Conservation (phyloP, 2,113 vertebrate genomes). For the Clarias gariepinus region DNA sequence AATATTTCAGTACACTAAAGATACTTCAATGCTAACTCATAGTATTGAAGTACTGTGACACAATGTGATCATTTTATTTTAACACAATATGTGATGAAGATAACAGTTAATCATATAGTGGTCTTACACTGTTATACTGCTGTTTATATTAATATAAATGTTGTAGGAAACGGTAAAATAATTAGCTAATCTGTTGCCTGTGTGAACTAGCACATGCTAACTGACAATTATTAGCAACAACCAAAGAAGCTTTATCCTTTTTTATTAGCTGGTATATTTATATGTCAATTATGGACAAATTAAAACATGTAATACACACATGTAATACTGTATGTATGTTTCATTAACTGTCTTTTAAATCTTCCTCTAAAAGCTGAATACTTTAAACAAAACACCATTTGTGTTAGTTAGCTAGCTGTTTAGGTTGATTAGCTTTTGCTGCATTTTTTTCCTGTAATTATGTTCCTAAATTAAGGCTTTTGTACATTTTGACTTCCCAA, state of each 20-base stretch:
- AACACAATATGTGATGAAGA: background rate
- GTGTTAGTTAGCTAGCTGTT: background rate
- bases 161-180: background rate
- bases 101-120: background rate
- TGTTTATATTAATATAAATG: background rate
- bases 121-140: background rate
- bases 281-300: background rate
- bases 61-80: background rate
- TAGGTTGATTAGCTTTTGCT: background rate
- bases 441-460: background rate
- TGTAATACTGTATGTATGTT: background rate
- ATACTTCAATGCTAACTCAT: no score
- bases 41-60: background rate
- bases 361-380: background rate
- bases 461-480: background rate
- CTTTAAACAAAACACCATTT: background rate
- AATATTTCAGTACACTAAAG: background rate
- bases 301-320: background rate
- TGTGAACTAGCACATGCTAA: background rate
- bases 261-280: background rate
- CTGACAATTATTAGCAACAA: background rate
- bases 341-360: background rate
- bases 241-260: background rate
- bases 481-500: background rate
- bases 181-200: background rate